These are phyloP conservation scores for Carassius auratus DNA, from an alignment of 2,113 vertebrate genomes.

Conservation along the genomic window DNA sequence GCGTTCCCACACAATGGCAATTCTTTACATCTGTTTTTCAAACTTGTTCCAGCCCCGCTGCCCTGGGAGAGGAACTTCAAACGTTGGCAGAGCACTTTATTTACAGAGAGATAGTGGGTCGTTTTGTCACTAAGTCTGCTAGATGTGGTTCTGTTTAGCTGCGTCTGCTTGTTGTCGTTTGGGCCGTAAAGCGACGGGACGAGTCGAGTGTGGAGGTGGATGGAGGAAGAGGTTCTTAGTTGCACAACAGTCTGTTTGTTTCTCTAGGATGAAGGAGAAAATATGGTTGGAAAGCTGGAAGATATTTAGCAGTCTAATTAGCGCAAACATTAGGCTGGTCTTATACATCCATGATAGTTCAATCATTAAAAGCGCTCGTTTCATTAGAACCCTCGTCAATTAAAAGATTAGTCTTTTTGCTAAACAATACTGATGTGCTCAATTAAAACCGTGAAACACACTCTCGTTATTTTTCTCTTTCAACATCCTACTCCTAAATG, in stretches of 20 bases:
- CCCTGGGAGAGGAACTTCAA: constrained; percentile 44
- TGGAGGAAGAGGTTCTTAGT: constrained; percentile 3
- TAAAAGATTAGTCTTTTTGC: neutral
- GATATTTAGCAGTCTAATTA: constrained; percentile 35
- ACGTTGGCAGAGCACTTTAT: constrained; percentile 39
- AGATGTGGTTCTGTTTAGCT: constrained; percentile 45
- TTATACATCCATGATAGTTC: constrained; percentile 1
- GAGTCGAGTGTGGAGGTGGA: constrained; percentile 18
- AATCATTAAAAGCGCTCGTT: constrained; percentile 3
- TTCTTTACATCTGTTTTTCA: constrained; percentile 37
- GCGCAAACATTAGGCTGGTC: constrained; percentile 21
- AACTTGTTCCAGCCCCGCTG: constrained; percentile 30
- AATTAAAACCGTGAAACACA: neutral
- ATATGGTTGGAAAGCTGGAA: constrained; percentile 36
- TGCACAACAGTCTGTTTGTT: constrained; percentile 22
- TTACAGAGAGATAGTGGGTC: constrained; percentile 43
- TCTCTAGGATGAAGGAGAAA: neutral
- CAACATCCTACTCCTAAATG: neutral
- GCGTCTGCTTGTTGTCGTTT: constrained; percentile 28
- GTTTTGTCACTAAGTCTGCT: constrained; percentile 19
- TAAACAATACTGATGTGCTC: neutral
- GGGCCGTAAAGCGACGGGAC: neutral
- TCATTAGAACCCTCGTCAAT: neutral
- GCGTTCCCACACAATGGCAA: neutral
- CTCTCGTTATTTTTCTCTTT: constrained; percentile 51